Evolutionary conservation across 2,888 invertebrate genomes (phyloP).

Genomic region (Eubasilissa splendida): DNA sequence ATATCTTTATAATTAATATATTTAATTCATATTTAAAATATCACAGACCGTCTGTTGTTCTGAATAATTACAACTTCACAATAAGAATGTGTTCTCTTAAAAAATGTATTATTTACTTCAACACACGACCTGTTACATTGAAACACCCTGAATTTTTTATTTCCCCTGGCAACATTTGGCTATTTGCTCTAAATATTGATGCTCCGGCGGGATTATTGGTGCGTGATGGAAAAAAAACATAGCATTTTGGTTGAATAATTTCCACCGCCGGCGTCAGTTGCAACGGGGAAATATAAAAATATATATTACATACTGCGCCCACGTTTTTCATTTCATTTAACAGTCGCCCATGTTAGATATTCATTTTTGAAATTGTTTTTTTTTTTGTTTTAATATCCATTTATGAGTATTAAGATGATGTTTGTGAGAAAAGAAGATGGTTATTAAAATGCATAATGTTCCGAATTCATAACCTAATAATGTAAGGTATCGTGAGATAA

Average conservation of each 20-base stretch:
- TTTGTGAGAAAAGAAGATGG: too few relatives aligned
- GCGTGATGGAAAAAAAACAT: conserved; percentile 39
- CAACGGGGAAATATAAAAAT: conserved; percentile 22
- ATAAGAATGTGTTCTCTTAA: too few relatives aligned
- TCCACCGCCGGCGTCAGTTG: conserved; percentile 31
- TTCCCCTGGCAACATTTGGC: conserved; percentile 30
- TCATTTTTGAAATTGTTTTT: background rate
- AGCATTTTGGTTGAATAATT: conserved; percentile 36
- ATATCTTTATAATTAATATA: too few relatives aligned
- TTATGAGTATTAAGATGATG: too few relatives aligned
- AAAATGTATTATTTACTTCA: background rate
- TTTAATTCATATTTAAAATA: too few relatives aligned
- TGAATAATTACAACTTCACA: too few relatives aligned
- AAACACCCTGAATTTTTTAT: conserved; percentile 14
- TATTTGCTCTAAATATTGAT: conserved; percentile 52
- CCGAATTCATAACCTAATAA: too few relatives aligned
- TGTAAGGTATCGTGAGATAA: too few relatives aligned
- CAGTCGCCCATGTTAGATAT: background rate
- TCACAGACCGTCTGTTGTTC: too few relatives aligned
- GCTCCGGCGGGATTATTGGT: conserved; percentile 27
- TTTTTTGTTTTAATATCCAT: too few relatives aligned
- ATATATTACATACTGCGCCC: background rate
- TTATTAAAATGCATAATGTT: too few relatives aligned
- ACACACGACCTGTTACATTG: background rate
- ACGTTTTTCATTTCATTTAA: conserved; percentile 35